Evolutionary conservation across 2,113 vertebrate genomes (phyloP).

Genomic region (Mobula birostris): DNA sequence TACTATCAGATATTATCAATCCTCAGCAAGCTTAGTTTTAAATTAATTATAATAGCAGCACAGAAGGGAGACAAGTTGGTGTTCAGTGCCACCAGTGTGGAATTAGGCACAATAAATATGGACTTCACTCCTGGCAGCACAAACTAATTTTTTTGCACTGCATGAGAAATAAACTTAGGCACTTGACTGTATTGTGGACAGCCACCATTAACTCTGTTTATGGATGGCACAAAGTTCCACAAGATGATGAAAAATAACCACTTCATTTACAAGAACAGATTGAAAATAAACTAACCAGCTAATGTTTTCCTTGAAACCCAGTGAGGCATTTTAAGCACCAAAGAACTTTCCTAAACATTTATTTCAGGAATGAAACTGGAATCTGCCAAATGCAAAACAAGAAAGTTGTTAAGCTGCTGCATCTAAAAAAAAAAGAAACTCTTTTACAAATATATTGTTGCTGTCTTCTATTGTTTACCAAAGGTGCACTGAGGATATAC

Average conservation of each 20-base stretch:
- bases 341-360: neutral
- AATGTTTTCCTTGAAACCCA: constrained; percentile 7
- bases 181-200: constrained; percentile 21
- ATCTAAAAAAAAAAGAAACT: neutral
- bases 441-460: constrained; percentile 4
- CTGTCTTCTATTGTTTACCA: neutral
- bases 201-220: neutral
- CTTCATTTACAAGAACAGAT: neutral
- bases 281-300: neutral
- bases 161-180: constrained; percentile 21
- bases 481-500: neutral
- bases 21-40: constrained; percentile 23
- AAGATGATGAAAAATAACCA: constrained; percentile 17
- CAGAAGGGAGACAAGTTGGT: neutral
- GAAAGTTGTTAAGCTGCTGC: neutral
- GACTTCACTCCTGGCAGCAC: constrained; percentile 7
- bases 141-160: constrained; percentile 4
- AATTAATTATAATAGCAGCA: constrained; percentile 28
- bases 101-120: constrained; percentile 19
- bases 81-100: constrained; percentile 17
- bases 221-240: constrained; percentile 18
- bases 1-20: constrained; percentile 2
- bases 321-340: constrained; percentile 18
- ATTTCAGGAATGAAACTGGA: neutral
- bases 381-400: neutral